Percentiles rank a stretch among this genome's conserved stretches.
These are phyloP conservation scores for Pyrgilauda ruficollis DNA, from an alignment of 2,113 vertebrate genomes.

Conservation along the genomic window DNA sequence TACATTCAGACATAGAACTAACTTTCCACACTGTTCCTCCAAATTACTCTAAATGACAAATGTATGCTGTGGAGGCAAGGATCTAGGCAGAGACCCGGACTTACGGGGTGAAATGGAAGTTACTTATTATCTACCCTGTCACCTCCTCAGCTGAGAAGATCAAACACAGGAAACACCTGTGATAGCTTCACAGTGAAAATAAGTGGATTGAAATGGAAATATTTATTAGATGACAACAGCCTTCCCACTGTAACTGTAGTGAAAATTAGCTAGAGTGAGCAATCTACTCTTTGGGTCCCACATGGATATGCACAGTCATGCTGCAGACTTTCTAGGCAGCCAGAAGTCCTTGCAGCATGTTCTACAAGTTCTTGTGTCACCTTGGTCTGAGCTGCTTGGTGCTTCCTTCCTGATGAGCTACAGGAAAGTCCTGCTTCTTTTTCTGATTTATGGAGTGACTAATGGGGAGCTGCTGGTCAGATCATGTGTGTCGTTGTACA, in stretches of 20 bases:
- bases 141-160: not conserved
- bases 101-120: not conserved
- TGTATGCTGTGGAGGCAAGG: not conserved
- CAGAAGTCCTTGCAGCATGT: not conserved
- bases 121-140: not conserved
- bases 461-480: not conserved
- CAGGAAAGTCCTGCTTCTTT: not conserved
- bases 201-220: not conserved
- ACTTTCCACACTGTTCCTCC: not conserved
- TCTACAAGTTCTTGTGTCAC: not conserved
- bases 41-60: not conserved
- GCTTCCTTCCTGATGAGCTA: not conserved
- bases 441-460: not conserved
- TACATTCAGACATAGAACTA: not conserved
- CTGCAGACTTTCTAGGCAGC: not conserved
- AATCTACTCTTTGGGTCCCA: not conserved
- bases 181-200: not conserved
- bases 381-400: not conserved
- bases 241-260: not conserved
- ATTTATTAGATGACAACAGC: not conserved
- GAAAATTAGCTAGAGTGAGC: not conserved
- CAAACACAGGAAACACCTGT: not conserved
- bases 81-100: not conserved
- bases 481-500: fast-evolving
- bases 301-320: not conserved